Percentiles rank a stretch among this genome's conserved stretches.
Conservation (phyloP, 2,113 vertebrate species). For the Bagarius yarrelli region DNA sequence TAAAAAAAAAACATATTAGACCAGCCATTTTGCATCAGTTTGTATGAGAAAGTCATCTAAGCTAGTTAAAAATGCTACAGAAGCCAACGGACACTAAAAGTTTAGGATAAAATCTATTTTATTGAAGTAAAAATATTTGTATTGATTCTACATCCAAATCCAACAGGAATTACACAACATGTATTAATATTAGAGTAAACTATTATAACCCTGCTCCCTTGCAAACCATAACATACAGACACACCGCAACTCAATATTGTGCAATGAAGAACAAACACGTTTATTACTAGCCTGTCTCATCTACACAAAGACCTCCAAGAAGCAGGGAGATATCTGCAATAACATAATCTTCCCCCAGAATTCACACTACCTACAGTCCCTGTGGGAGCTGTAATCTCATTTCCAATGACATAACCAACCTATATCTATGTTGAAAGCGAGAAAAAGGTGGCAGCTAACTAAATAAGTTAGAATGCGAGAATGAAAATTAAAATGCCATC, state of each 20-base stretch:
- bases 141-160: constrained; percentile 1
- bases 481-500: constrained; percentile 97
- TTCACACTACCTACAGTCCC: constrained; percentile 41
- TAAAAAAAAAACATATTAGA: background rate
- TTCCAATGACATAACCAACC: constrained; percentile 69
- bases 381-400: constrained; percentile 63
- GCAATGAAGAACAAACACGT: constrained; percentile 43
- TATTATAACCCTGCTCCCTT: background rate
- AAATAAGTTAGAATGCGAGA: constrained; percentile 76
- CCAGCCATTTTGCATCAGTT: background rate
- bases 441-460: constrained; percentile 60
- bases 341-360: constrained; percentile 60
- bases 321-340: constrained; percentile 59
- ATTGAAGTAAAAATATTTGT: background rate
- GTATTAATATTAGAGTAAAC: background rate
- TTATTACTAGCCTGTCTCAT: constrained; percentile 49
- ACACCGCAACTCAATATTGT: constrained; percentile 38
- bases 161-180: background rate
- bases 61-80: background rate
- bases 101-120: background rate
- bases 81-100: background rate
- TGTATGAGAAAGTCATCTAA: background rate
- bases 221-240: constrained; percentile 21
- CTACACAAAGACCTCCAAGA: constrained; percentile 38
- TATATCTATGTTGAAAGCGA: constrained; percentile 64